Conservation (phyloP, 2,113 vertebrate genomes). For the Xyliphius kryptos region DNA sequence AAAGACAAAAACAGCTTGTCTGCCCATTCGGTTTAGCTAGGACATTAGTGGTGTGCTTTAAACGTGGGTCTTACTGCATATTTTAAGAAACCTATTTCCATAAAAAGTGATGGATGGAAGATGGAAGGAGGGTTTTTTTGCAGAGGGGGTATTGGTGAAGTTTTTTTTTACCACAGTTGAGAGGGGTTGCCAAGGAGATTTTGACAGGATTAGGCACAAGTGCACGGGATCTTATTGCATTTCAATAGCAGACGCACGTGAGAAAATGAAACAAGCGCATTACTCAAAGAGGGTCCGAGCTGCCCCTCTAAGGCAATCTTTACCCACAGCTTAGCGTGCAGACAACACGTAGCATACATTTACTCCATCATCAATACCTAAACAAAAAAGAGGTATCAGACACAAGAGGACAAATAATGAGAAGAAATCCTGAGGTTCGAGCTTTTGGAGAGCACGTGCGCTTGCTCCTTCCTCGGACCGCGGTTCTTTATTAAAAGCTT, state of each 20-base stretch:
- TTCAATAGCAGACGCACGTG: constrained; percentile 69
- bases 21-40: constrained; percentile 42
- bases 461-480: not conserved
- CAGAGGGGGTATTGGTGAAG: constrained; percentile 12
- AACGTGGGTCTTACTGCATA: constrained; percentile 43
- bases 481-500: not conserved
- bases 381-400: not conserved
- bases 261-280: constrained; percentile 63
- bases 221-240: constrained; percentile 72
- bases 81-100: constrained; percentile 45
- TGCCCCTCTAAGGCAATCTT: constrained; percentile 26
- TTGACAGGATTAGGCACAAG: constrained; percentile 73
- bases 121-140: constrained; percentile 2
- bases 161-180: constrained; percentile 48
- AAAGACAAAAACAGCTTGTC: constrained; percentile 52
- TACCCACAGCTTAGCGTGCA: constrained; percentile 18
- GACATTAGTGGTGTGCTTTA: constrained; percentile 41
- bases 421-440: constrained; percentile 3
- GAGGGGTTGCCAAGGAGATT: constrained; percentile 63
- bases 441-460: constrained; percentile 71
- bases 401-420: not conserved
- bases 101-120: constrained; percentile 40
- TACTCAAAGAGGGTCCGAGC: constrained; percentile 49
- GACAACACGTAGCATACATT: constrained; percentile 10
- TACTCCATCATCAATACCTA: not conserved